Evolutionary conservation across 2,888 invertebrate genomes (phyloP), one percentile per base, ranked within the genome.

Genomic region (Callinectes sapidus): DNA sequence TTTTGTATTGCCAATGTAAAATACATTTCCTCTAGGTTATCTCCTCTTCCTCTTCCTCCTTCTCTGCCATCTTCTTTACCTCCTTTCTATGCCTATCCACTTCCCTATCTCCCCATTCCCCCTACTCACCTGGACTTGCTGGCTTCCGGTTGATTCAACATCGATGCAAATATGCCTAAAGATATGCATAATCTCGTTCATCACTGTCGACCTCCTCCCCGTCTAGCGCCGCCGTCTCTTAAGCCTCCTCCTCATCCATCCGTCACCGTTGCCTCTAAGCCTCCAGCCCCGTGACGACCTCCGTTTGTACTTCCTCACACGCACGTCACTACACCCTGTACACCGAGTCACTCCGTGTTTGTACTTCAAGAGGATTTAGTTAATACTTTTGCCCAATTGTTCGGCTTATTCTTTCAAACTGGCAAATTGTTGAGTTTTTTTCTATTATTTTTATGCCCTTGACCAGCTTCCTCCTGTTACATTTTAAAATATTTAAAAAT

Each of bases 111-210:
- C 23, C 35, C 39, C 39, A 39, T 39, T 39, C 39, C 81, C 32
- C 48, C 48, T 0, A 48, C 48, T 81, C 35, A 81, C 81, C 81
- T 81, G 81, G 14, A 35, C 35, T 14, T 81, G 81, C 71, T 81
- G 32, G 8, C 81, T 32, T 54, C 48, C 55, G 48, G 32, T 88
- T 88, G 55, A 88, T 88, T 88, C 55, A 88, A 88, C 54, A 16
- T 32, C 54, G 28, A 88, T 88, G 88, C 61, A 88, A 87, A 88
- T 88, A 55, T 55, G 54, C 54, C 55, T n/a, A 42, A 54, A 23
- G 16, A 88, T 55, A 54, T 88, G 16, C 88, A 55, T 88, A 88
- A 35, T 54, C 23, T 32, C 88, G 54, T 88, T 23, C 35, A 55
- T 88, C 55, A 55, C 55, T 48, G 88, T 88, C 88, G 48, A 18